Base-by-base conservation (phyloP, 2,113 vertebrate genomes). In the Thunnus thynnus region DNA sequence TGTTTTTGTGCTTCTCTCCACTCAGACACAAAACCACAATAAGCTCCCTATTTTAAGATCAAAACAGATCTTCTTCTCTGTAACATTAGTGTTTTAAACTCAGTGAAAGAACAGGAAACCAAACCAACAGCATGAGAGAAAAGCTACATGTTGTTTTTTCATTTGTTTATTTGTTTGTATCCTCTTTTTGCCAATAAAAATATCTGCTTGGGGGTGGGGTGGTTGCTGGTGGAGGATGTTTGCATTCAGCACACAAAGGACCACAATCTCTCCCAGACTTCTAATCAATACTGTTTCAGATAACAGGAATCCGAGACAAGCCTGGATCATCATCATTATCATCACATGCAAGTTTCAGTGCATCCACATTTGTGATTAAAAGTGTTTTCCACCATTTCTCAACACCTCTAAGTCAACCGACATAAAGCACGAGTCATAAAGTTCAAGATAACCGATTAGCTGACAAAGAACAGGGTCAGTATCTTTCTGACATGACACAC, bases 241-340 rank as follows among this genome's bases (percentile, higher is more conserved):
- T 84, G 10, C 54, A 79, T 51, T 54, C 51, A 55, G 25, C 64
- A 50, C 62, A 77, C 25, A 58, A 65, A 69, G 48, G 67, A 47
- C 63, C 58, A 84, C 25, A 62, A 18, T 69, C 70, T 70, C 48
- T 68, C 69, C 52, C 13, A 47, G 47, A 66, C 48, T 50, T 32
- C 18, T 65, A 81, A 91, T 91, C 86, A 71, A 92, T 93, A 83
- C 5, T 0, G 70, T 80, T 60, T 89, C 88, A 72, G 71, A 90
- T 87, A 76, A 76, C 89, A 83, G 62, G 87, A 88, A 88, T 56
- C 46, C 61, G 84, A 88, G 77, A 79, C 2, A 3, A 41, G 60
- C n/a, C 27, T 25, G 20, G 13, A 20, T 36, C 50, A 57, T 58
- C 51, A 78, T 22, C 46, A 58, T 30, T 11, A 30, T 17, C 66